Base-by-base conservation (phyloP, 2,888 invertebrate genomes). In the Coenonympha arcania region DNA sequence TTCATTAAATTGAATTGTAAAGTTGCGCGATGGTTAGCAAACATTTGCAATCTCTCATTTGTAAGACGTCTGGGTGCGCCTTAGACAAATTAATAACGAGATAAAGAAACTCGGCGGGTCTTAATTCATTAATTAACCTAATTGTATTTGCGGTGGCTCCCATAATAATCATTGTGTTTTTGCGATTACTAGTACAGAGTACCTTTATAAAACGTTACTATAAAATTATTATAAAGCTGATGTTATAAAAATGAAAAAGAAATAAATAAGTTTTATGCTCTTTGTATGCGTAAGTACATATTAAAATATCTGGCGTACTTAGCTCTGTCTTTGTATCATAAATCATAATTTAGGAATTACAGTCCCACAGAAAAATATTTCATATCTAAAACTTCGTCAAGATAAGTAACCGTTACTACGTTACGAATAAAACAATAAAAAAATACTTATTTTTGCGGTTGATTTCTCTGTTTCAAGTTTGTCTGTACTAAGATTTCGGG, bases 71-170 rank as follows among this genome's bases (percentile, higher is more conserved):
- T 78, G 75, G 68, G 68, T 63, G 58, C 65, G 70, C 71, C 76
- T 79, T 74, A 83, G 81, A 83, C 82, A 79, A 86, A 85, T 86
- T 84, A 84, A 84, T 86, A 86, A 85, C 76, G 71, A 81, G 83
- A 85, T 86, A 85, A 86, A 86, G 85, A 84, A 86, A 84, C 84
- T 84, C 76, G 68, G 62, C 76, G 79, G 71, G 65, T 84, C 82
- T 82, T 83, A 83, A 87, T 85, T 86, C 82, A 86, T 86, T 85
- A 85, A 87, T 86, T 86, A 81, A 85, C 76, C 79, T 85, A 83
- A 86, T 87, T 87, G 85, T 85, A 80, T 85, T 87, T 85, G 79
- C 84, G 65, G 62, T 73, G 65, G 74, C 70, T 59, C 62, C 79
- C 72, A 76, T 82, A 81, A 76, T 82, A 81, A 82, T 74, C 80